Percentiles rank a stretch among this genome's conserved stretches.
Conservation (phyloP, 2,113 vertebrate genomes). For the Sorex araneus region DNA sequence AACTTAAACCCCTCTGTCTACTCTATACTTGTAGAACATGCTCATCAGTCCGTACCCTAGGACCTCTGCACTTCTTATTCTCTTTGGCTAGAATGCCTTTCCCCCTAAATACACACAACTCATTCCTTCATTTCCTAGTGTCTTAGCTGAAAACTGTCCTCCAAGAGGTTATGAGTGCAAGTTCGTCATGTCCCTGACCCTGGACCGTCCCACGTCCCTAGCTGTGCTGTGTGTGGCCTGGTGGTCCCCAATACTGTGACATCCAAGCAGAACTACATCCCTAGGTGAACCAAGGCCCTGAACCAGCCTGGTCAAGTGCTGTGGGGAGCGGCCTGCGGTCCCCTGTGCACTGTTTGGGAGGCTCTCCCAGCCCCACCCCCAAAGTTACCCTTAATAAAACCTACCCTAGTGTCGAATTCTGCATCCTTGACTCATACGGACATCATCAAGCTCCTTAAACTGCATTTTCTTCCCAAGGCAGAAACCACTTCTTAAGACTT, state of each 20-base stretch:
- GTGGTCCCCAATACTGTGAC: too few species aligned
- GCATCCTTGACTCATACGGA: background rate
- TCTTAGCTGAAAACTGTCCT: background rate
- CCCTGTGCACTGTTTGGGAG: too few species aligned
- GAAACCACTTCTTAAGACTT: background rate
- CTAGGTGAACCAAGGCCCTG: too few species aligned
- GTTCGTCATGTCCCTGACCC: too few species aligned
- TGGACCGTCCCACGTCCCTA: too few species aligned
- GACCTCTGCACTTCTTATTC: background rate
- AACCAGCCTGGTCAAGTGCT: too few species aligned
- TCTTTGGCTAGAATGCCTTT: background rate
- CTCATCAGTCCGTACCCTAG: background rate
- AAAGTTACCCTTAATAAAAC: background rate
- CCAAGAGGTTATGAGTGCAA: too few species aligned
- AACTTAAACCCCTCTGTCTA: background rate
- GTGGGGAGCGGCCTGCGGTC: too few species aligned
- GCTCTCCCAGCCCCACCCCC: too few species aligned
- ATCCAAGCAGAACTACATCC: too few species aligned
- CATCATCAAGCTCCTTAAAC: background rate
- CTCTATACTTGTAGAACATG: background rate
- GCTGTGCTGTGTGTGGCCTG: too few species aligned
- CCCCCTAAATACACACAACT: background rate
- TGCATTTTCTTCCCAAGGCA: constrained; percentile 26
- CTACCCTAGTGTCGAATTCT: background rate
- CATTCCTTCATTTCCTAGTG: background rate